phyloP scores from a whole-genome alignment of 2,888 invertebrate genomes.

The Rhagophthalmus giganteus region DNA sequence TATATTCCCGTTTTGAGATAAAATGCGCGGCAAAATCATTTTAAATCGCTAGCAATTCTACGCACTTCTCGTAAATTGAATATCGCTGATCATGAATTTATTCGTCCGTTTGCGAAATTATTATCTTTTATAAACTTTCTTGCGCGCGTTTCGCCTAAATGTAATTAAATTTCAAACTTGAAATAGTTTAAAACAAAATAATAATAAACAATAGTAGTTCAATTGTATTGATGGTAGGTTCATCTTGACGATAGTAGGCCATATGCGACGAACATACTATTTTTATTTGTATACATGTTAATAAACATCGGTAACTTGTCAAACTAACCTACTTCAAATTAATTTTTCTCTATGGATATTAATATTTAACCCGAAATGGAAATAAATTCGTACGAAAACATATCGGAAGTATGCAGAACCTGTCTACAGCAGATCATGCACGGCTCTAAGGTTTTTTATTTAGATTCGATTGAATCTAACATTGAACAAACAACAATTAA shows the following conservation, averaged over 20 bases:
- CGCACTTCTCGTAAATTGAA: no score
- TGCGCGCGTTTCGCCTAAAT: no score
- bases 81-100: no score
- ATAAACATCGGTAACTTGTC: conserved; percentile 7
- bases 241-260: background rate
- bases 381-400: conserved; percentile 2
- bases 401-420: conserved; percentile 6
- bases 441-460: conserved; percentile 2
- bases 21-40: no score
- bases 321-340: conserved; percentile 7
- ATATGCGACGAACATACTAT: background rate
- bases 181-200: background rate
- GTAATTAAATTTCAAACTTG: no score
- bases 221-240: background rate
- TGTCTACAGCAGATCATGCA: conserved; percentile 7
- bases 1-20: no score
- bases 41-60: no score
- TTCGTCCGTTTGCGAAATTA: no score
- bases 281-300: conserved; percentile 6
- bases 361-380: conserved; percentile 9
- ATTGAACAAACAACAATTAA: conserved; percentile 4
- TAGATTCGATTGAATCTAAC: conserved; percentile 1
- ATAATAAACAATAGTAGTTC: background rate
- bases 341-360: conserved; percentile 1
- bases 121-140: no score